Conservation (phyloP, 2,888 invertebrate species). For the Drosophila percnosoma region DNA sequence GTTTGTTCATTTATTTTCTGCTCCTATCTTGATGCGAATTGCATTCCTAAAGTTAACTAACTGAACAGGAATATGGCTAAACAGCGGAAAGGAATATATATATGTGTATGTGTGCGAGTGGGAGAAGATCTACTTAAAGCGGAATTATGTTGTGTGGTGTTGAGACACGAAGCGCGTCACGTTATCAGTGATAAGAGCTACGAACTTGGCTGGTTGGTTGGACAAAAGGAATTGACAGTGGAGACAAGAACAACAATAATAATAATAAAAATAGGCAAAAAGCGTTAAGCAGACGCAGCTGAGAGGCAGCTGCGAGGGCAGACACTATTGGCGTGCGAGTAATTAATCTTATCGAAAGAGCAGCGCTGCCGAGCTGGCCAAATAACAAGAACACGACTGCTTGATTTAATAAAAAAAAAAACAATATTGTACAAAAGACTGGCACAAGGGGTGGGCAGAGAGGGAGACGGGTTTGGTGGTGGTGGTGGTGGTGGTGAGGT, state of each 20-base stretch:
- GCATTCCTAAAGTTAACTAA: background rate
- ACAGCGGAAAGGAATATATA: too few species aligned
- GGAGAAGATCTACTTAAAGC: background rate
- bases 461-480: background rate
- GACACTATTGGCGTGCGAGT: constrained; percentile 42
- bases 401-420: constrained; percentile 60
- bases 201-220: constrained; percentile 14
- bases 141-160: constrained; percentile 33
- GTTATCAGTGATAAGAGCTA: constrained; percentile 45
- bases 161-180: constrained; percentile 2
- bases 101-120: too few species aligned
- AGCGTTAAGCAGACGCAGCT: constrained; percentile 19
- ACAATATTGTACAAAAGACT: constrained; percentile 40
- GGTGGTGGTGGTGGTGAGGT: background rate
- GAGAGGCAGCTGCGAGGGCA: constrained; percentile 10
- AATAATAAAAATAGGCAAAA: background rate
- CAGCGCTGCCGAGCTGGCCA: constrained; percentile 49
- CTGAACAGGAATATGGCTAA: background rate
- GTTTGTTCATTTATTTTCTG: too few species aligned
- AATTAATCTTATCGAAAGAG: constrained; percentile 71
- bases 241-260: constrained; percentile 2
- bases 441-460: background rate
- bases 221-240: constrained; percentile 35
- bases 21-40: background rate
- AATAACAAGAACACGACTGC: constrained; percentile 54